Conservation (phyloP, 1,140 invertebrate species). For the Coenobita brevimanus region DNA sequence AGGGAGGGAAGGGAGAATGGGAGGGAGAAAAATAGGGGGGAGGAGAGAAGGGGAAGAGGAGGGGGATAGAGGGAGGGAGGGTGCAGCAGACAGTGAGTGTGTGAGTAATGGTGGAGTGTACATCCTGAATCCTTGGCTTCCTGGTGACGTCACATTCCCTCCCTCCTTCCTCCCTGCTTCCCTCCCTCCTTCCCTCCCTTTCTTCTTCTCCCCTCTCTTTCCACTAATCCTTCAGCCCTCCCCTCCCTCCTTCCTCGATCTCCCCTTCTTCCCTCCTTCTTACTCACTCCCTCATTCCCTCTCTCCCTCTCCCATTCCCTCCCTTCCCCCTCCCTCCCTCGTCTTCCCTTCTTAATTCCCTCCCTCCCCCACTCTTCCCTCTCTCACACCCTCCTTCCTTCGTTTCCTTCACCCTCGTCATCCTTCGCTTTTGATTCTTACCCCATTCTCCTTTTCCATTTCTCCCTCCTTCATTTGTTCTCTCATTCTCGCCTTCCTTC, state of each 20-base stretch:
- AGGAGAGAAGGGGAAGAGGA: too few species aligned
- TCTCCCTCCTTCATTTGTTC: constrained; percentile 12
- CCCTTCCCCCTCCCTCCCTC: not conserved
- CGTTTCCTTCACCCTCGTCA: not conserved
- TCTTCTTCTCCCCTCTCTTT: not conserved
- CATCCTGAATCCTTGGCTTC: too few species aligned
- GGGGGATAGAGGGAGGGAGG: too few species aligned
- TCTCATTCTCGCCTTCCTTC: not conserved
- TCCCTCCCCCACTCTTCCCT: not conserved
- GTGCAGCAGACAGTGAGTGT: too few species aligned
- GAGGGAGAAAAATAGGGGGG: too few species aligned
- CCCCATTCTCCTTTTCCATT: not conserved
- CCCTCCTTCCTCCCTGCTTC: too few species aligned
- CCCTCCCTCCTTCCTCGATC: too few species aligned
- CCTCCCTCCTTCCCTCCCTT: too few species aligned
- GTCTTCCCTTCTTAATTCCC: not conserved
- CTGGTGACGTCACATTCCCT: too few species aligned
- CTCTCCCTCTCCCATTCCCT: not conserved
- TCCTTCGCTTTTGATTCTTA: not conserved
- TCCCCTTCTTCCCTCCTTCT: not conserved
- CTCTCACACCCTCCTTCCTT: not conserved
- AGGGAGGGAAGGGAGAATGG: too few species aligned
- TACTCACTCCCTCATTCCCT: not conserved
- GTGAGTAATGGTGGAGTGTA: too few species aligned
- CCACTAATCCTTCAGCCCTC: too few species aligned